These are phyloP conservation scores for Sarcophaga rosellei DNA, from an alignment of 2,888 invertebrate genomes.

Conservation along the genomic window DNA sequence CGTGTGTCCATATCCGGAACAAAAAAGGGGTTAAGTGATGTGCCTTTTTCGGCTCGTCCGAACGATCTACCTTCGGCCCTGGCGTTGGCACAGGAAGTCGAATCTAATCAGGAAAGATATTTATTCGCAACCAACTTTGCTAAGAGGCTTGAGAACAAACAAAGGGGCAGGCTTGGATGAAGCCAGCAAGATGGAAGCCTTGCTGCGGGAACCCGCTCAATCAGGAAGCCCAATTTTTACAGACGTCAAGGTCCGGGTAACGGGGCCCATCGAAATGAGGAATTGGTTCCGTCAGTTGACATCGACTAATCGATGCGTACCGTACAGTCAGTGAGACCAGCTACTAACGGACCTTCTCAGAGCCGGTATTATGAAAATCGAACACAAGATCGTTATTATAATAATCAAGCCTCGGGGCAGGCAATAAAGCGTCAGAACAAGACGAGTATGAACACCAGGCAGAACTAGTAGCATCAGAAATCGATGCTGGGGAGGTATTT, in stretches of 20 bases:
- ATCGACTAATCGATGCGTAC: constrained; percentile 10
- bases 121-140: constrained; percentile 47
- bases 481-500: constrained; percentile 19
- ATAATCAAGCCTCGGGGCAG: constrained; percentile 22
- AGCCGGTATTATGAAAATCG: too few relatives aligned
- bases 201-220: background rate
- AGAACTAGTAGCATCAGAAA: background rate
- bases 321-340: background rate
- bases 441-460: background rate
- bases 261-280: constrained; percentile 19
- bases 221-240: constrained; percentile 14
- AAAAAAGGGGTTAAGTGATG: constrained; percentile 50
- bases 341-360: too few relatives aligned
- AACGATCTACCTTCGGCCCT: constrained; percentile 38
- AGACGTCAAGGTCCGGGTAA: constrained; percentile 7
- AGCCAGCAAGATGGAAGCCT: background rate
- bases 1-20: constrained; percentile 56
- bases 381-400: constrained; percentile 14
- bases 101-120: constrained; percentile 47
- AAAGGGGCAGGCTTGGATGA: background rate
- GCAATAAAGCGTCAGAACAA: constrained; percentile 37
- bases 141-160: constrained; percentile 16
- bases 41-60: constrained; percentile 58
- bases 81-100: constrained; percentile 41
- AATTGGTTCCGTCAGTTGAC: background rate